These are phyloP conservation scores for Drosophila bifasciata DNA, from an alignment of 1,140 invertebrate species.

Conservation along the genomic window DNA sequence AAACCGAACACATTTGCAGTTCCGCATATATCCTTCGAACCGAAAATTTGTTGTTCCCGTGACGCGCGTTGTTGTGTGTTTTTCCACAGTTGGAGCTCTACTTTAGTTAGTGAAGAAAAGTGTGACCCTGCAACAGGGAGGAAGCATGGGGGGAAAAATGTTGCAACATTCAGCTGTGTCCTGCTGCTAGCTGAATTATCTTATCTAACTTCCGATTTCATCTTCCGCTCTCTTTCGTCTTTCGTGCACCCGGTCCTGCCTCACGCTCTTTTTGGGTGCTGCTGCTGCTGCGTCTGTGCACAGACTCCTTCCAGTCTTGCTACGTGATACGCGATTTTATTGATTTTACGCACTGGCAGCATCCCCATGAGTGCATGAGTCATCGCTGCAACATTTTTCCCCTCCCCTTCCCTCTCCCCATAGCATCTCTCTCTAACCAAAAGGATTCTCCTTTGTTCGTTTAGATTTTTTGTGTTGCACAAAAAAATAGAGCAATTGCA, in stretches of 20 bases:
- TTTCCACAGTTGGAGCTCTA: constrained; percentile 39
- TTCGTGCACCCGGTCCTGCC: background rate
- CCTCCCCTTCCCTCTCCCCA: background rate
- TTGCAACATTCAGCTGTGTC: constrained; percentile 13
- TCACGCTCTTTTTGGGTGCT: background rate
- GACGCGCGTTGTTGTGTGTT: background rate
- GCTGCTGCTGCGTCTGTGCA: constrained; percentile 10
- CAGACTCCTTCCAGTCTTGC: constrained; percentile 24
- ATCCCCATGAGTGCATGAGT: constrained; percentile 41
- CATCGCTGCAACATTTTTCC: constrained; percentile 47
- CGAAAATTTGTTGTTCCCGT: constrained; percentile 22
- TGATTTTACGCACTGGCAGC: constrained; percentile 60
- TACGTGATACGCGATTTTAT: constrained; percentile 18
- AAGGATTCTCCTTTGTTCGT: constrained; percentile 4
- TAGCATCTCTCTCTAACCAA: constrained; percentile 16
- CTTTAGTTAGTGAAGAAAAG: constrained; percentile 46
- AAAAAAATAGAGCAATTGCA: constrained; percentile 53
- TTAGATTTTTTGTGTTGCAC: constrained; percentile 43
- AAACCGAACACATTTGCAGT: constrained; percentile 15
- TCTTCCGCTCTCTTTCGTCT: background rate
- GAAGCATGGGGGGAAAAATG: constrained; percentile 25
- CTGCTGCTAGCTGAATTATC: background rate
- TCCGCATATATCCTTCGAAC: constrained; percentile 41
- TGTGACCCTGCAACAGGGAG: background rate
- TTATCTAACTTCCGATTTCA: constrained; percentile 19